Evolutionary conservation across 2,888 invertebrate genomes (phyloP), one percentile per base, ranked within the genome.

Genomic region (Abrostola triplasia): DNA sequence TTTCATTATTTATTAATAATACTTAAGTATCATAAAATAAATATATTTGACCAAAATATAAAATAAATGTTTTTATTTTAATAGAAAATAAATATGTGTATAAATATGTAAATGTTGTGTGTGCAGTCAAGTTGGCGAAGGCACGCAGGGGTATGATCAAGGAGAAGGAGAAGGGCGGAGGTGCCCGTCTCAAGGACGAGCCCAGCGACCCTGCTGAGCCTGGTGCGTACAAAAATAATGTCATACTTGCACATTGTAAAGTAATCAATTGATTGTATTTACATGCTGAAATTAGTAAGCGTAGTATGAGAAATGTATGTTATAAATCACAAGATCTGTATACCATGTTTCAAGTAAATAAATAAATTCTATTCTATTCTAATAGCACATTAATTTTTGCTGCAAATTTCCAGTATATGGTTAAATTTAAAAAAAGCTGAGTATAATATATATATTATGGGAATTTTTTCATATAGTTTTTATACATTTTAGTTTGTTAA

Each of bases 81-180:
- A 11, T n/a, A 42, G n/a, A 12, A 5, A 12, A 6, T 4, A 11
- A 41, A n/a, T n/a, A 44, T 9, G 35, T 58, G 36, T 10, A 10
- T 76, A 66, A 72, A 58, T 6, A n/a, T 36, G 11, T 24, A 47
- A 54, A 48, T 73, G 24, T 76, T 76, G 13, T 76, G 58, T 83
- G 59, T 82, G 53, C 91, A 95, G 95, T 95, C 95, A 95, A 95
- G 94, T 95, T 95, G 95, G 95, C 95, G 95, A 95, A 95, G 94
- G 95, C 95, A 95, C 95, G 95, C 92, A 95, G 95, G 93, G 95
- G 95, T 81, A 95, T 95, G 95, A 95, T 95, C 81, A 95, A 95
- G 91, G 95, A 95, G 93, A 95, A 95, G 94, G 95, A 94, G 92
- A 95, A 95, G 88, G 95, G 95, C 84, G 95, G 95, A 72, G 93